phyloP scores from a whole-genome alignment of 2,797 vertebrate species.

The Pangasius mekongensis region DNA sequence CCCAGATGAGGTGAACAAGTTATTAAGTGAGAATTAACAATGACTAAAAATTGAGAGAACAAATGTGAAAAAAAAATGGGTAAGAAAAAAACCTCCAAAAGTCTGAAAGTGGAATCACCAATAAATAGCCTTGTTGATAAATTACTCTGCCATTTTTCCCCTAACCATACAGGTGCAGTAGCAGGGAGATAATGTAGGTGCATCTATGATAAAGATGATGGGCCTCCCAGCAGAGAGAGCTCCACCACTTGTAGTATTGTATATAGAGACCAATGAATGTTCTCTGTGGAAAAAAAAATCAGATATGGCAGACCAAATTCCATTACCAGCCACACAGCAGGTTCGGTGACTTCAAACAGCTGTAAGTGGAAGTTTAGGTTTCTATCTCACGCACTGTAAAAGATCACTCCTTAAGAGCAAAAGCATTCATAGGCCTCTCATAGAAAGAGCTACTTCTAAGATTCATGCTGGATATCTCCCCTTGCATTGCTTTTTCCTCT shows the following conservation, averaged over 20 bases:
- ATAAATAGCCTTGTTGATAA: slow-evolving; percentile 10
- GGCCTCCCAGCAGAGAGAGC: slow-evolving; percentile 29
- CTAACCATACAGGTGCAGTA: slow-evolving; percentile 4
- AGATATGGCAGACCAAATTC: slow-evolving; percentile 47
- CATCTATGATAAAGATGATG: slow-evolving; percentile 39
- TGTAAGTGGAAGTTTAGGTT: slow-evolving; percentile 64
- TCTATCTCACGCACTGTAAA: slow-evolving; percentile 59
- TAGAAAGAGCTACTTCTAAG: slow-evolving; percentile 38
- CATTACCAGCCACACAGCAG: slow-evolving; percentile 60
- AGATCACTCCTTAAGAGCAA: slow-evolving; percentile 64
- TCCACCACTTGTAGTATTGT: slow-evolving; percentile 40
- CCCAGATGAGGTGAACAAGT: neutral
- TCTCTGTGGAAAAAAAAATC: slow-evolving; percentile 50
- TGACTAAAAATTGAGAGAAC: neutral
- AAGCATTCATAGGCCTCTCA: slow-evolving; percentile 64
- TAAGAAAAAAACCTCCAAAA: neutral
- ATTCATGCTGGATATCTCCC: slow-evolving; percentile 55
- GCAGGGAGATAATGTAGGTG: slow-evolving; percentile 43
- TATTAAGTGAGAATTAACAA: neutral
- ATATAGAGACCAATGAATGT: slow-evolving; percentile 42
- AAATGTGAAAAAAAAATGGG: neutral
- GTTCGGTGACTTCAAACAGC: slow-evolving; percentile 61
- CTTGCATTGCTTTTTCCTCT: slow-evolving; percentile 58
- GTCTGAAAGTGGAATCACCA: neutral
- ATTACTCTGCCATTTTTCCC: slow-evolving; percentile 6